Conservation (phyloP, 2,797 vertebrate genomes). For the Propithecus deckenii region DNA sequence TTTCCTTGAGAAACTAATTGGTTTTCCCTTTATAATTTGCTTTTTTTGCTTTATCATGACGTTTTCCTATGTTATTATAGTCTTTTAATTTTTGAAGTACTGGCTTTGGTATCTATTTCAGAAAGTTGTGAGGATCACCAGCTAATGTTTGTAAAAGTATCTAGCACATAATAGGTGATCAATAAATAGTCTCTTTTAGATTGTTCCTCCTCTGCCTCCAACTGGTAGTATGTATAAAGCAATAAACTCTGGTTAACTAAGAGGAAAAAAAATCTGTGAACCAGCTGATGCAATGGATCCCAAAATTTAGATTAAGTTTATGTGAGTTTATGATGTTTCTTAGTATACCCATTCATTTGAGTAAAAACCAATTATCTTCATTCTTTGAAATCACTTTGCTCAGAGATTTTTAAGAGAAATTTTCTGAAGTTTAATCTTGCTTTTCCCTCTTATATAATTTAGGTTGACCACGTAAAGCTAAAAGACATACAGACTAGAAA, state of each 20-base stretch:
- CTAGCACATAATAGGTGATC: not conserved
- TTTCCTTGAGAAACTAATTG: not conserved
- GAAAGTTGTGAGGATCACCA: not conserved
- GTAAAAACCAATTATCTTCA: not conserved
- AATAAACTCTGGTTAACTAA: not conserved
- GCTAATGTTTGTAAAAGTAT: not conserved
- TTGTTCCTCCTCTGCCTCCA: not conserved
- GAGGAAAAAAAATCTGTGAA: not conserved
- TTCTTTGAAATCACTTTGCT: constrained; percentile 15
- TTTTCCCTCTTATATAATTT: not conserved
- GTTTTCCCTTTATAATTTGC: not conserved
- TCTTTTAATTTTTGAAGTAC: not conserved
- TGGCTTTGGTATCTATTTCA: not conserved
- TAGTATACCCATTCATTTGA: not conserved
- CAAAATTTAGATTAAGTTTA: not conserved
- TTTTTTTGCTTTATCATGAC: not conserved
- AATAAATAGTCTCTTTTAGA: not conserved
- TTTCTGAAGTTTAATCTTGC: not conserved
- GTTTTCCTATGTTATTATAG: not conserved
- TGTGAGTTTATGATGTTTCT: not conserved
- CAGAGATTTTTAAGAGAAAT: not conserved
- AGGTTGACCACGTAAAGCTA: not conserved
- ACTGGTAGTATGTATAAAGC: not conserved
- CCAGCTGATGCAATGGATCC: not conserved
- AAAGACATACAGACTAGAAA: not conserved